Evolutionary conservation across 64 coral and sea anemone species (phyloP).

Genomic region (Montipora foliosa): DNA sequence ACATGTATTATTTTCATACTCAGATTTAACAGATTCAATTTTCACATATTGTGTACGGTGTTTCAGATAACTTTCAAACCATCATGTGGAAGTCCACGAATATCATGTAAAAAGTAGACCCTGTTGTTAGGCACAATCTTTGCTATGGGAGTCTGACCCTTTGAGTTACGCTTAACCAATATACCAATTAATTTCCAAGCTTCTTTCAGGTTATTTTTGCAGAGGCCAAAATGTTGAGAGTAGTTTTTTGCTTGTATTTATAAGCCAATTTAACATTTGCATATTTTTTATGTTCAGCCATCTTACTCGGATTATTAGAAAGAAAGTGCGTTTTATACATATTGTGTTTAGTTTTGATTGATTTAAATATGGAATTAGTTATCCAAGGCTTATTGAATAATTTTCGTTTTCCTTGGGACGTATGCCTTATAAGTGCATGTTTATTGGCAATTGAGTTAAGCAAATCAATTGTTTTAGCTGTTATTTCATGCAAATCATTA

Average conservation of each 20-base stretch:
- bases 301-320: not conserved
- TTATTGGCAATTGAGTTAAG: too few relatives aligned
- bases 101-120: not conserved
- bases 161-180: too few relatives aligned
- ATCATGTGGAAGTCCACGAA: not conserved
- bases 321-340: not conserved
- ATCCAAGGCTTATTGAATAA: too few relatives aligned
- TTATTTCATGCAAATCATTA: too few relatives aligned
- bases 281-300: not conserved
- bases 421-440: too few relatives aligned
- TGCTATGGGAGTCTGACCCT: too few relatives aligned
- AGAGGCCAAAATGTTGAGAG: not conserved
- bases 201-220: not conserved
- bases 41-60: not conserved
- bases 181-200: too few relatives aligned
- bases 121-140: too few relatives aligned
- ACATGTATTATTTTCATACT: not conserved
- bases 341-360: too few relatives aligned
- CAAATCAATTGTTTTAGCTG: too few relatives aligned
- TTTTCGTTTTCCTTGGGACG: too few relatives aligned
- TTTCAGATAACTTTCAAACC: not conserved
- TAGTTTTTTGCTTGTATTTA: not conserved
- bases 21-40: not conserved
- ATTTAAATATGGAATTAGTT: too few relatives aligned
- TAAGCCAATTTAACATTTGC: not conserved